Evolutionary conservation across 2,113 vertebrate species (phyloP), one percentile per base, ranked within the genome.

Genomic region (Anhinga rufa): DNA sequence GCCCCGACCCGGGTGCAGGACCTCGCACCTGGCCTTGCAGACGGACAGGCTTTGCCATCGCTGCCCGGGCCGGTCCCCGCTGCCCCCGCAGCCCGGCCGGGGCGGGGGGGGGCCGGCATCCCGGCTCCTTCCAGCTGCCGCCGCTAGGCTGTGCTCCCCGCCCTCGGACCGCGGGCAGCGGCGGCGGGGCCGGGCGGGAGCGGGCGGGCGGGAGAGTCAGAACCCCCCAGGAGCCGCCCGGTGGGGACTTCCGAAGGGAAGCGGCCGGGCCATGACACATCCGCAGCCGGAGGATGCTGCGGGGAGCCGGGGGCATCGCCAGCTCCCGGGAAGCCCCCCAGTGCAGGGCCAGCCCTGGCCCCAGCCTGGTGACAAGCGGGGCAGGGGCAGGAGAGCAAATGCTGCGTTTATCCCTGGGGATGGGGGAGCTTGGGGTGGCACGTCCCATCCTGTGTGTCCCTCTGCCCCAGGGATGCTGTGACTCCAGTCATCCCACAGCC

Each of bases 61-160:
- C 31, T 86, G 7, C 32, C n/a, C 18, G 7, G 21, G 13, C 25
- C 38, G 31, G 20, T 62, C 15, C 46, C 9, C 34, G 16, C 17
- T 31, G 36, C 3, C 17, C 25, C 46, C 17, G 6, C 31, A 32
- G 19, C 7, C 34, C 9, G 20, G 28, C 13, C 64, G 26, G 12
- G 32, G 7, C 3, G 0, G 26, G 2, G 7, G 32, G 17, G n/a
- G 3, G 14, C 36, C 2, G 40, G 19, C 48, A 36, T 32, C 42
- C 24, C 24, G 10, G 65, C 2, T 26, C 1, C 1, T 81, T 48
- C 13, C 14, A 4, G 22, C 31, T 57, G 2, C 76, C 19, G 68
- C 92, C 96, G 25, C 96, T 92, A 95, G 95, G 95, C 72, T 95
- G 95, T 51, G 96, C 96, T 95, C 83, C 89, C 29, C 46, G 64